Evolutionary conservation across 1,140 invertebrate species (phyloP).

Genomic region (Pemphigus obesinymphae): DNA sequence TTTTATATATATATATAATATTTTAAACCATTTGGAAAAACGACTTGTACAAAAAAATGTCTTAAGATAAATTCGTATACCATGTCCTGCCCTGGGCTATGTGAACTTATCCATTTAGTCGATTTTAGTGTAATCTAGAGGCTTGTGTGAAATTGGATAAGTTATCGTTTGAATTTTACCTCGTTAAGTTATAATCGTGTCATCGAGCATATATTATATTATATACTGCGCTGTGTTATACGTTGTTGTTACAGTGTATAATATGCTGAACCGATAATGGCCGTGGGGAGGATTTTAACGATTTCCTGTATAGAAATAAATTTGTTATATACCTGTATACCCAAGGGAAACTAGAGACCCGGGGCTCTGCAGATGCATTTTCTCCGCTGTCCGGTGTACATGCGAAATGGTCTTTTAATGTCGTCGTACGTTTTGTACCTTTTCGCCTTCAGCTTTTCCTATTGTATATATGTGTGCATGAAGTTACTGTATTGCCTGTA

Average conservation of each 20-base stretch:
- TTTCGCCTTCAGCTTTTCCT: neutral
- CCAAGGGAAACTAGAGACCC: neutral
- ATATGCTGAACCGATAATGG: constrained; percentile 2
- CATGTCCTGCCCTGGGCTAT: no score
- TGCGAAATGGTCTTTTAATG: constrained; percentile 34
- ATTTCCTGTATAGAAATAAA: constrained; percentile 21
- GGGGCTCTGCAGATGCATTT: neutral
- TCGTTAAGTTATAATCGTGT: neutral
- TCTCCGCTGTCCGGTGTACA: neutral
- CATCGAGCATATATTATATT: neutral
- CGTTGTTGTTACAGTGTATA: neutral
- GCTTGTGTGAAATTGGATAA: no score
- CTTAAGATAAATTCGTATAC: no score
- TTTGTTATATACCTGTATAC: constrained; percentile 4
- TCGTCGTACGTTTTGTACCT: constrained; percentile 3
- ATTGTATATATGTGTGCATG: neutral
- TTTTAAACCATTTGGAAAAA: no score
- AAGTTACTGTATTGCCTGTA: neutral
- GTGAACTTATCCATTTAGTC: no score
- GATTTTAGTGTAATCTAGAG: no score
- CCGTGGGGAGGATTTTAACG: constrained; percentile 1
- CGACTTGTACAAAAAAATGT: no score
- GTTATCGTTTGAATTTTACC: neutral
- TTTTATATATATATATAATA: no score
- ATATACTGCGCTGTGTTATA: neutral